Evolutionary conservation across 2,797 vertebrate genomes (phyloP).

Genomic region (Strix occidentalis): DNA sequence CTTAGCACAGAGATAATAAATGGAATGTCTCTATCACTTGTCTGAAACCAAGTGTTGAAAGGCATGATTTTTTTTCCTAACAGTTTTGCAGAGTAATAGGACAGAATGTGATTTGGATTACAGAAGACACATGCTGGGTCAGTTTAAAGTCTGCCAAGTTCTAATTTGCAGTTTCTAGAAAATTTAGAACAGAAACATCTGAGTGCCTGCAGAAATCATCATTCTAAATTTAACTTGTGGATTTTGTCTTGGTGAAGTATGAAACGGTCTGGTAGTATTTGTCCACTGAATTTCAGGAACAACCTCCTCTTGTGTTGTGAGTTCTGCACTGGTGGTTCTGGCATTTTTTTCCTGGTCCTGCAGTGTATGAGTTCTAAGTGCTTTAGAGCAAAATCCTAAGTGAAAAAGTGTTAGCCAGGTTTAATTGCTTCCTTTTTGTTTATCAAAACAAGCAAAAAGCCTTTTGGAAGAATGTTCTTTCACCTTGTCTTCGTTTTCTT

Average conservation of each 20-base stretch:
- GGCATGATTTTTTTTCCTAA: neutral
- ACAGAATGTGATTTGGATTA: constrained; percentile 20
- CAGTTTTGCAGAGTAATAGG: constrained; percentile 19
- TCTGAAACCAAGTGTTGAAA: constrained; percentile 48
- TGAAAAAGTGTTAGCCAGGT: neutral
- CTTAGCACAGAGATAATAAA: neutral
- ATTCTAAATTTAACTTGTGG: constrained; percentile 35
- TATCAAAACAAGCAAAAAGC: neutral
- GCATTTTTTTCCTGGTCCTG: neutral
- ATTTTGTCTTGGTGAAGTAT: neutral
- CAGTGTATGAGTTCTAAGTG: neutral
- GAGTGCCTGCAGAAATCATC: constrained; percentile 19
- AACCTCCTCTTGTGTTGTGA: neutral
- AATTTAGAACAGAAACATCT: constrained; percentile 22
- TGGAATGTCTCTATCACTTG: neutral
- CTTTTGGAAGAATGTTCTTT: neutral
- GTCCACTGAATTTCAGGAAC: neutral
- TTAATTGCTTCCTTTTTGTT: neutral
- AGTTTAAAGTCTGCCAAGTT: constrained; percentile 43
- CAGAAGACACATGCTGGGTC: constrained; percentile 18
- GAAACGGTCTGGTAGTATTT: neutral
- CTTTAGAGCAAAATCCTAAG: neutral
- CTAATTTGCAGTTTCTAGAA: constrained; percentile 34
- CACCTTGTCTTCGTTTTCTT: neutral
- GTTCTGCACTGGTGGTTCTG: neutral